A percentile compares a stretch with the other conserved stretches of the same genome.
Evolutionary conservation across 2,113 vertebrate species (phyloP).

Genomic region (Oncorhynchus masou): DNA sequence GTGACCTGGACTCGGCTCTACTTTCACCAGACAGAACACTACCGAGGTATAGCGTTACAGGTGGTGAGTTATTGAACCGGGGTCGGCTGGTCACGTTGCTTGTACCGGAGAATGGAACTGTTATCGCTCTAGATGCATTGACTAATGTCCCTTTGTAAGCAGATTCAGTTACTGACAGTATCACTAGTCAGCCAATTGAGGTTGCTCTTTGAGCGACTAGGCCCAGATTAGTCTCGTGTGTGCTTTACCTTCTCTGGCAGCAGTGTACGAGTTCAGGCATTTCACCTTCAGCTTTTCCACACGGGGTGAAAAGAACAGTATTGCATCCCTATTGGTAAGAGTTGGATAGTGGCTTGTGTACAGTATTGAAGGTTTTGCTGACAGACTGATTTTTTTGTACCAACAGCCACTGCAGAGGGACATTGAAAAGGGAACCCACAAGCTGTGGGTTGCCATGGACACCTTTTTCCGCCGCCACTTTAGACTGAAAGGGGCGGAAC

Average conservation of each 20-base stretch:
- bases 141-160: background rate
- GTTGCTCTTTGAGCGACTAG: background rate
- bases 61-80: background rate
- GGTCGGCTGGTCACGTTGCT: background rate
- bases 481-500: conserved; percentile 55
- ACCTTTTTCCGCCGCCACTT: conserved; percentile 87
- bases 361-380: conserved; percentile 7
- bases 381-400: conserved; percentile 65
- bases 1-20: background rate
- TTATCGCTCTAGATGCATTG: background rate
- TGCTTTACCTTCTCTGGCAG: background rate
- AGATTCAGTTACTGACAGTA: background rate
- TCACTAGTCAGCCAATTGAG: background rate
- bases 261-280: background rate
- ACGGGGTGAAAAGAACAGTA: background rate
- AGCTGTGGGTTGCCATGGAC: conserved; percentile 73
- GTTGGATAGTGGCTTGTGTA: background rate
- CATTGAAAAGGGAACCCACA: background rate
- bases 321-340: background rate
- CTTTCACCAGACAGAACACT: conserved; percentile 1
- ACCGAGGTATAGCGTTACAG: background rate
- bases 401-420: conserved; percentile 66
- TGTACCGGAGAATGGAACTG: background rate
- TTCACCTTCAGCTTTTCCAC: background rate
- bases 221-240: background rate